phyloP scores from a whole-genome alignment of 1,140 invertebrate species.

The Drosophila truncata region DNA sequence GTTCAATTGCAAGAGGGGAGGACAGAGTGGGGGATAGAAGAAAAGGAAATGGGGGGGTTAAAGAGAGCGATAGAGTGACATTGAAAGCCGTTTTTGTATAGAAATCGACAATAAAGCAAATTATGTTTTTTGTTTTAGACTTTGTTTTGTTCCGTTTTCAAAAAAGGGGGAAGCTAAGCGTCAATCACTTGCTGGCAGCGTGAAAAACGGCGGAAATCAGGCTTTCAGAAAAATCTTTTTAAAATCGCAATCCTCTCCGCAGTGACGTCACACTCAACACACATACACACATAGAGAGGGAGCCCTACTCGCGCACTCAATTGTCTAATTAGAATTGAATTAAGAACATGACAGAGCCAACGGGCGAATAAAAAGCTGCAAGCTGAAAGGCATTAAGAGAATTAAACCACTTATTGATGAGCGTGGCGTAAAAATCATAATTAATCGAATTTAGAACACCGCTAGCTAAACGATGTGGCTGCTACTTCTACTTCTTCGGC shows the following conservation, averaged over 20 bases:
- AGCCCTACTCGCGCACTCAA: slow-evolving; percentile 49
- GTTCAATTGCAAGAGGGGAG: slow-evolving; percentile 58
- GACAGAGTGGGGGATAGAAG: neutral
- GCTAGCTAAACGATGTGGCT: slow-evolving; percentile 62
- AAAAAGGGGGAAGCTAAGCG: slow-evolving; percentile 50
- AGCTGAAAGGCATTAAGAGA: slow-evolving; percentile 41
- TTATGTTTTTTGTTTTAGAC: slow-evolving; percentile 70
- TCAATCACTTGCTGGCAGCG: slow-evolving; percentile 64
- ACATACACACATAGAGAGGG: slow-evolving; percentile 14
- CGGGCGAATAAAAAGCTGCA: slow-evolving; percentile 30
- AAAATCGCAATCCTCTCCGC: slow-evolving; percentile 25
- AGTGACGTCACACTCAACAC: slow-evolving; percentile 54
- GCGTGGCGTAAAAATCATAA: slow-evolving; percentile 62
- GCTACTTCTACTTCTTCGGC: slow-evolving; percentile 27
- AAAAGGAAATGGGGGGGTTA: slow-evolving; percentile 25
- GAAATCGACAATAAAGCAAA: slow-evolving; percentile 56
- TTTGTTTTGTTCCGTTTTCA: slow-evolving; percentile 10
- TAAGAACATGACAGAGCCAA: slow-evolving; percentile 47
- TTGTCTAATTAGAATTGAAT: slow-evolving; percentile 78
- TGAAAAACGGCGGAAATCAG: slow-evolving; percentile 33
- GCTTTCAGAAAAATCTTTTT: slow-evolving; percentile 22
- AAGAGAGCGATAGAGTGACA: slow-evolving; percentile 48
- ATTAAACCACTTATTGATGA: slow-evolving; percentile 61
- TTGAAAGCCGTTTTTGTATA: slow-evolving; percentile 64
- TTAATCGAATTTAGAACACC: slow-evolving; percentile 79